Conservation (phyloP, 2,113 vertebrate genomes). For the Lathamus discolor region DNA sequence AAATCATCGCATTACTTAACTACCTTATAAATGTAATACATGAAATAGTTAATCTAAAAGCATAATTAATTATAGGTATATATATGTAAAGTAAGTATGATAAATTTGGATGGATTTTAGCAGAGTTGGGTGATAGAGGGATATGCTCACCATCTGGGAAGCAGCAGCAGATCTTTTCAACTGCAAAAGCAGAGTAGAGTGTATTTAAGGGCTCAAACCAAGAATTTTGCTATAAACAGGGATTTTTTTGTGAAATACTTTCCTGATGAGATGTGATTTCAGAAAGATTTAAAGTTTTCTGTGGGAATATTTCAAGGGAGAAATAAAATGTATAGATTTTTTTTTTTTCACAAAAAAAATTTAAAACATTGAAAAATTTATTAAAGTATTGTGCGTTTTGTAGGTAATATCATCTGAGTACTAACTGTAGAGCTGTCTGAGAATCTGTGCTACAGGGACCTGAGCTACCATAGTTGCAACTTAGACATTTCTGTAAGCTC, state of each 20-base stretch:
- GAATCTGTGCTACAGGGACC: neutral
- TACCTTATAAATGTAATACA: neutral
- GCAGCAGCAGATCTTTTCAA: neutral
- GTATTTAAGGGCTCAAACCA: neutral
- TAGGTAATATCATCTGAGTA: neutral
- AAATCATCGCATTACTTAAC: neutral
- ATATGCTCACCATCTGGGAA: neutral
- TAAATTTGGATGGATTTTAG: neutral
- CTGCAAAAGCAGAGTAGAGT: neutral
- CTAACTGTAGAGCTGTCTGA: neutral
- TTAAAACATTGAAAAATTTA: neutral
- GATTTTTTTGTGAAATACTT: neutral
- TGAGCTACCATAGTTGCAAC: neutral
- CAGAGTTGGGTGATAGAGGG: neutral
- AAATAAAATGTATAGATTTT: neutral
- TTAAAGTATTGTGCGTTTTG: neutral
- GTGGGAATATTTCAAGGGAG: neutral
- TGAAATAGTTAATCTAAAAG: neutral
- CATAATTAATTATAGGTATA: neutral
- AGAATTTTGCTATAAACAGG: neutral
- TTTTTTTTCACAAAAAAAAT: neutral
- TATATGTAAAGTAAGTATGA: neutral
- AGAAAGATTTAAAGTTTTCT: neutral
- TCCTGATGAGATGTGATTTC: neutral
- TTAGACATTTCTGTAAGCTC: neutral